Evolutionary conservation across 2,888 invertebrate species (phyloP), one percentile per base, ranked within the genome.

Genomic region (Trichopria drosophilae): DNA sequence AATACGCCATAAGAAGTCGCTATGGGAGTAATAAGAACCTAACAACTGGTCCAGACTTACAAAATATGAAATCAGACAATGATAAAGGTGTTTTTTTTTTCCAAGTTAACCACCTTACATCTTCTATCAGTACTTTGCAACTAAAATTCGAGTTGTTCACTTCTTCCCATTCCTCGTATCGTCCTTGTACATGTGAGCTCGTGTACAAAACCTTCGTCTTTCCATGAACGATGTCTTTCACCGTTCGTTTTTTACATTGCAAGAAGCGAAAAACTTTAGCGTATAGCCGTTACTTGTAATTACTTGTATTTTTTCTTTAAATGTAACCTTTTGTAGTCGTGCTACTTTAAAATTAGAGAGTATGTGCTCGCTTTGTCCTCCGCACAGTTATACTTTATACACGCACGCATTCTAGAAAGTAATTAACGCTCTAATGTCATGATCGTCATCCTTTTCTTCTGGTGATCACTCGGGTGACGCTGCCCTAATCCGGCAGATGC

Each of bases 1-100:
- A 72, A 73, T 73, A 72, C 71, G 69, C 69, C 71, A 72, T 73
- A 70, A 73, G 71, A 72, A 72, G 70, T 72, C 65, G 68, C 71
- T 72, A 71, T 72, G 67, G 66, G 69, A 64, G 65, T 73, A 71
- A 70, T 71, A 67, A 70, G 69, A 72, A 72, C 72, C 72, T 71
- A 71, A 66, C 66, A 69, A 68, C 70, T 73, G 71, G 70, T 72
- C 72, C 71, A 69, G 69, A 71, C 69, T 72, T 71, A 72, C 65
- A 72, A 72, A 72, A 71, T 71, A 72, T 71, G 66, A 73, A 72
- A 73, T 73, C 64, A 73, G 69, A 72, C 66, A 70, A 67, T 67
- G 67, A 68, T 68, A 66, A 66, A 63, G 67, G 66, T 68, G 64
- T 64, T 63, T 61, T 60, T 58, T 50, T 19, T 42, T 19, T 4